Percentiles rank a stretch among this genome's conserved stretches.
phyloP scores from a whole-genome alignment of 2,888 invertebrate species.

The Teleiodes luculella region DNA sequence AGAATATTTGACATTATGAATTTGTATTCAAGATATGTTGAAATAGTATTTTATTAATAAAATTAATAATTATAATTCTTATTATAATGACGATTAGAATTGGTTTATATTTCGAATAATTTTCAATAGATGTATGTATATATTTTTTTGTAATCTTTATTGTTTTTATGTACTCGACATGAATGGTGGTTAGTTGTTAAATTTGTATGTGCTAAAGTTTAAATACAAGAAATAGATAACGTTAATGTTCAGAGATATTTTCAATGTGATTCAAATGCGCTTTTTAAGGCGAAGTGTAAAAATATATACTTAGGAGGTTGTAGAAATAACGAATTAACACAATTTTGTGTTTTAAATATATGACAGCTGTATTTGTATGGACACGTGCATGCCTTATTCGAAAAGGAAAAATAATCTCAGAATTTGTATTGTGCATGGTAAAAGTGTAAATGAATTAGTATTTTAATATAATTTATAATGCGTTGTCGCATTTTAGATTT shows the following conservation, averaged over 20 bases:
- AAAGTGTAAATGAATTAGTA: background rate
- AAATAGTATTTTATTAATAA: slow-evolving; percentile 6
- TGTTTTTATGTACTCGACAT: background rate
- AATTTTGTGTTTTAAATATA: background rate
- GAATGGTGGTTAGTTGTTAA: no score
- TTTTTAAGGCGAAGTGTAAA: no score
- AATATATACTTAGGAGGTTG: background rate
- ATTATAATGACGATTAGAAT: slow-evolving; percentile 4
- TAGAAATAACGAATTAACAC: background rate
- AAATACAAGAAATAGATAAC: no score
- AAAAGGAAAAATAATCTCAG: background rate
- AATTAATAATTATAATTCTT: slow-evolving; percentile 2
- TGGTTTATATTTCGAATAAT: slow-evolving; percentile 16
- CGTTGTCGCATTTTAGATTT: background rate
- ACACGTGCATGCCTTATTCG: background rate
- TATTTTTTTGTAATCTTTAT: slow-evolving; percentile 9
- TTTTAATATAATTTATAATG: background rate
- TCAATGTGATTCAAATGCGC: no score
- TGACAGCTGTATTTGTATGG: slow-evolving; percentile 3
- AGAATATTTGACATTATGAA: no score
- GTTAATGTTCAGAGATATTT: no score
- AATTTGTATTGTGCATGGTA: background rate
- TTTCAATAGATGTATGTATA: slow-evolving; percentile 14
- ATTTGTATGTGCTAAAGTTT: no score
- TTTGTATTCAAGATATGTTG: no score